Conservation (phyloP, 1,140 invertebrate genomes). For the Proctacanthus coquilletti region DNA sequence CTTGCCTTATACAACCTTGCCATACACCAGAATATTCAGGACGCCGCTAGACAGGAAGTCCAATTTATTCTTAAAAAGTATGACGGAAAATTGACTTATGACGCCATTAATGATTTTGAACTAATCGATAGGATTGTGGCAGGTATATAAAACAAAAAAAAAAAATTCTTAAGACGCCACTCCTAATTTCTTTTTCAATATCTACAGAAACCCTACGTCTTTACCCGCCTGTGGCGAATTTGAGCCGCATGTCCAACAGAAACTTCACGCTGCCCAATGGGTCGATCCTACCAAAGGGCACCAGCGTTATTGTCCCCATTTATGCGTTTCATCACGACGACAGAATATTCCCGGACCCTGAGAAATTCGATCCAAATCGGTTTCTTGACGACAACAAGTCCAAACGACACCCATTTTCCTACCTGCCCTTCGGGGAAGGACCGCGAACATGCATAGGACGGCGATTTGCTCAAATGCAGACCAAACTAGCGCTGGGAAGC, state of each 20-base stretch:
- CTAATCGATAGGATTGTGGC: slow-evolving; percentile 7
- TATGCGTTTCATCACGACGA: neutral
- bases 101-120: slow-evolving; percentile 28
- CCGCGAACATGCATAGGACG: slow-evolving; percentile 36
- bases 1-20: neutral
- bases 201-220: slow-evolving; percentile 23
- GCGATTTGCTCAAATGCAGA: slow-evolving; percentile 30
- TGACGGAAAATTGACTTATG: slow-evolving; percentile 30
- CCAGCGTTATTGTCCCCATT: slow-evolving; percentile 35
- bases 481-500: slow-evolving; percentile 27
- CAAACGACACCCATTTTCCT: neutral
- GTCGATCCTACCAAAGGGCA: slow-evolving; percentile 30
- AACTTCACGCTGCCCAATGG: slow-evolving; percentile 31
- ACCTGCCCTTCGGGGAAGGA: neutral
- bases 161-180: neutral
- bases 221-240: slow-evolving; percentile 10
- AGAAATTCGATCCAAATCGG: slow-evolving; percentile 1
- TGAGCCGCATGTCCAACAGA: slow-evolving; percentile 28
- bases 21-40: slow-evolving; percentile 5
- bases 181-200: neutral
- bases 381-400: slow-evolving; percentile 10
- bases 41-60: slow-evolving; percentile 33
- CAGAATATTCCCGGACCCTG: neutral
- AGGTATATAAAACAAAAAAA: neutral
- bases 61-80: slow-evolving; percentile 23